Conservation (phyloP, 1,140 invertebrate species). For the Pemphigus obesinymphae region DNA sequence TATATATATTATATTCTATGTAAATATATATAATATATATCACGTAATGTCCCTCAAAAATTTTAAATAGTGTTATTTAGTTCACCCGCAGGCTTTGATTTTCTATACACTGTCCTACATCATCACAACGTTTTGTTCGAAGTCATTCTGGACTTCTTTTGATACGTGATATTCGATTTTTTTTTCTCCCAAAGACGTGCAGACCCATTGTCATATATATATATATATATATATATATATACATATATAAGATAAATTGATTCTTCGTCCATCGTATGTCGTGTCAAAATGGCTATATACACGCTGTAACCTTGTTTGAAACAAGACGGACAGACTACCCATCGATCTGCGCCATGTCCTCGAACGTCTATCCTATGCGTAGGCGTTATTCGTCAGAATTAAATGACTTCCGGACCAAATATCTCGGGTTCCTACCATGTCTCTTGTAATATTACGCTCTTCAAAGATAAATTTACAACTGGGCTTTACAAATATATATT, state of each 20-base stretch:
- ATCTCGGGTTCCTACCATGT: neutral
- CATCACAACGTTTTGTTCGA: neutral
- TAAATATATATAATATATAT: too few relatives aligned
- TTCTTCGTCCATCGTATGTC: neutral
- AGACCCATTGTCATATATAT: slow-evolving; percentile 9
- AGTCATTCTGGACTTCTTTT: too few relatives aligned
- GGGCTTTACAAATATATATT: too few relatives aligned
- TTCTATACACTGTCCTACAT: too few relatives aligned
- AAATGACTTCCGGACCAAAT: neutral
- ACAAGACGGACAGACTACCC: neutral
- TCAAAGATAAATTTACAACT: neutral
- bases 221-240: too few relatives aligned
- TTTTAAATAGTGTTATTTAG: neutral
- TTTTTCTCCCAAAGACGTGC: too few relatives aligned
- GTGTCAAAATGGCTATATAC: neutral
- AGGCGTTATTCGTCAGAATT: neutral
- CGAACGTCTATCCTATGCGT: neutral
- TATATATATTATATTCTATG: too few relatives aligned
- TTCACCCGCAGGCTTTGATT: neutral
- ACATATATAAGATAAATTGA: slow-evolving; percentile 19
- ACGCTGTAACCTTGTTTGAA: slow-evolving; percentile 7
- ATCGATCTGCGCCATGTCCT: neutral
- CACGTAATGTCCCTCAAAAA: neutral
- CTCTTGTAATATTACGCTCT: neutral
- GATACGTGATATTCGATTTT: neutral